Percentiles rank a stretch among this genome's conserved stretches.
phyloP scores from a whole-genome alignment of 1,140 invertebrate species.

The Helicoverpa armigera region DNA sequence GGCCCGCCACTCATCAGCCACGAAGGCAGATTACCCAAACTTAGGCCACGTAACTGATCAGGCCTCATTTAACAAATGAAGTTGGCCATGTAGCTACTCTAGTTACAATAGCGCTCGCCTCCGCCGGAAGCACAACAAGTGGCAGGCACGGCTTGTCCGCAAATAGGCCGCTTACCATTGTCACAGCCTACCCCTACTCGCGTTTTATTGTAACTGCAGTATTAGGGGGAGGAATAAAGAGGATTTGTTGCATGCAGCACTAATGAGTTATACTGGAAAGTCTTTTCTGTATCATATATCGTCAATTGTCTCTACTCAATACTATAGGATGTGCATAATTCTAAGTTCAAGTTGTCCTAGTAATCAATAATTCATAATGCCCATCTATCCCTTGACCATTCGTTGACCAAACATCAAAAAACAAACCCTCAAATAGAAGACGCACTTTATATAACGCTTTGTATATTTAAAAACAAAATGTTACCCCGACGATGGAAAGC shows the following conservation, averaged over 20 bases:
- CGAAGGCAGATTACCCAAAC: conserved; percentile 31
- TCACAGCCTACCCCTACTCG: conserved; percentile 64
- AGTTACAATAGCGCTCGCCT: conserved; percentile 65
- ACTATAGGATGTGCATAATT: no score
- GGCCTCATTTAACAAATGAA: conserved; percentile 42
- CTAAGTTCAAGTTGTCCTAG: not conserved
- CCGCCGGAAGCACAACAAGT: conserved; percentile 80
- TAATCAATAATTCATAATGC: not conserved
- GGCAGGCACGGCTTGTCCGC: conserved; percentile 72
- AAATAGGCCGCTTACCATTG: conserved; percentile 80
- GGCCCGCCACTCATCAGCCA: not conserved
- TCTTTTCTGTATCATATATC: not conserved
- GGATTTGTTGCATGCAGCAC: conserved; percentile 15
- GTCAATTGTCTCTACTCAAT: not conserved
- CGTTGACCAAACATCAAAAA: conserved; percentile 19
- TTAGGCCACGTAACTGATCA: conserved; percentile 28
- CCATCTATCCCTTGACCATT: not conserved
- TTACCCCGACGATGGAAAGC: conserved; percentile 37
- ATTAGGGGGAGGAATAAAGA: conserved; percentile 11
- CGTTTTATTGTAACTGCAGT: conserved; percentile 64
- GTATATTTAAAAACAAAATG: conserved; percentile 42
- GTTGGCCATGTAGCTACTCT: conserved; percentile 48
- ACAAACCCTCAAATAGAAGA: conserved; percentile 16
- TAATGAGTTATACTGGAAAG: conserved; percentile 20
- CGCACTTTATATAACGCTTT: conserved; percentile 32